Base-by-base conservation (phyloP, 2,797 vertebrate genomes). In the Rhinoraja longicauda region DNA sequence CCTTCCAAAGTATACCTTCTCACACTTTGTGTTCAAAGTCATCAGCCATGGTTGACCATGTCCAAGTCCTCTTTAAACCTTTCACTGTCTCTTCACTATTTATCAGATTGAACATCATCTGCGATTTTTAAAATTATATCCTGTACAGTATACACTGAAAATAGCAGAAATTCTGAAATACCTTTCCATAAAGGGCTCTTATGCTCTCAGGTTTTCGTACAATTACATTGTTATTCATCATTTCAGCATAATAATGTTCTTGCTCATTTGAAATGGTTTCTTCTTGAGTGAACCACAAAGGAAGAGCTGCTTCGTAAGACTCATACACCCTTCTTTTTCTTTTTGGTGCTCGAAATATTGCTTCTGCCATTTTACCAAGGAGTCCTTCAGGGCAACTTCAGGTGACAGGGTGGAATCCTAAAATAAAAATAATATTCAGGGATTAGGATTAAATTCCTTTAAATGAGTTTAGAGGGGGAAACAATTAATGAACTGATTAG, bases 341-440 rank as follows among this genome's bases (percentile, higher is more conserved):
- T 94, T 96, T 97, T 0, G 98, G 98, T 0, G 97, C 95, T 19
- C 96, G 97, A 93, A 99, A 99, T 93, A 96, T 95, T 0, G 98
- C 98, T 95, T 98, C 97, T 91, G 97, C 97, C 96, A 97, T 97
- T 93, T 93, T 19, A 88, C n/a, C 29, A 88, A 88, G n/a, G 59
- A 88, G 62, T 64, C 59, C n/a, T 88, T 67, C n/a, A 78, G 62
- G 36, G 62, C 88, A 88, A 67, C 62, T 88, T 88, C 59, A 36
- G 84, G n/a, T n/a, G n/a, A 84, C 17, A 10, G 59, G 57, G 32
- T 67, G n/a, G 62, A 21, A 67, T 21, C 84, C 67, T 88, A 64
- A 88, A 88, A 67, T 32, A 88, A 78, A 78, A 78, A 53, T 53
- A 84, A 13, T 29, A 84, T 59, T 36, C 6, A 17, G 5, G 17